phyloP scores from a whole-genome alignment of 2,113 vertebrate genomes.

The Polyodon spathula region DNA sequence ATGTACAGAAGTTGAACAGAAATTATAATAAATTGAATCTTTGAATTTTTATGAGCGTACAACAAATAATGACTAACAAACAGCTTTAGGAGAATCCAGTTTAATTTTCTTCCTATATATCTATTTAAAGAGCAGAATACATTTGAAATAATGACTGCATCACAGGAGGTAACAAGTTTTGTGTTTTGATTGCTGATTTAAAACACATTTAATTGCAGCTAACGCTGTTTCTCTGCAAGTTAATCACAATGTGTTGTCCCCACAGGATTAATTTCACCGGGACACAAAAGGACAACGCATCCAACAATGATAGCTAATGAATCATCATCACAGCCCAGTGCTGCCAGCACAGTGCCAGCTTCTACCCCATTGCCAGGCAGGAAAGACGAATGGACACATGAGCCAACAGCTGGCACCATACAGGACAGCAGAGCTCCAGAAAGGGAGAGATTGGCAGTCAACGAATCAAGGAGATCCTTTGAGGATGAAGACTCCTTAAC shows the following conservation, averaged over 20 bases:
- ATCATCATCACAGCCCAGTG: conserved; percentile 21
- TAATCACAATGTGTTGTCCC: conserved; percentile 41
- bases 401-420: conserved; percentile 33
- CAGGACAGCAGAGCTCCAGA: conserved; percentile 22
- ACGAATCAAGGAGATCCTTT: not conserved
- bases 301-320: conserved; percentile 28
- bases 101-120: not conserved
- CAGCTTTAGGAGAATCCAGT: conserved; percentile 9
- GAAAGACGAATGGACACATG: conserved; percentile 37
- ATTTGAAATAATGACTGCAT: conserved; percentile 30
- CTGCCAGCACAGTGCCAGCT: conserved; percentile 21
- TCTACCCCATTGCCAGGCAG: conserved; percentile 25
- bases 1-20: conserved; percentile 18
- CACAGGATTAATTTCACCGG: conserved; percentile 34
- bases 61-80: conserved; percentile 6
- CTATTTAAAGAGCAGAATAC: conserved; percentile 13
- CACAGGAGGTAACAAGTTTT: conserved; percentile 16
- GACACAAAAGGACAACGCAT: conserved; percentile 24
- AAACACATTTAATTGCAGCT: conserved; percentile 37
- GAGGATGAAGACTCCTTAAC: not conserved
- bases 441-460: conserved; percentile 6
- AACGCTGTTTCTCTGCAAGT: conserved; percentile 16
- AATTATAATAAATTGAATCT: conserved; percentile 21
- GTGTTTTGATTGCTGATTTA: conserved; percentile 41
- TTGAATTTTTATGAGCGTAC: conserved; percentile 11